Conservation (phyloP, 2,888 invertebrate genomes). For the Fabriciana adippe region DNA sequence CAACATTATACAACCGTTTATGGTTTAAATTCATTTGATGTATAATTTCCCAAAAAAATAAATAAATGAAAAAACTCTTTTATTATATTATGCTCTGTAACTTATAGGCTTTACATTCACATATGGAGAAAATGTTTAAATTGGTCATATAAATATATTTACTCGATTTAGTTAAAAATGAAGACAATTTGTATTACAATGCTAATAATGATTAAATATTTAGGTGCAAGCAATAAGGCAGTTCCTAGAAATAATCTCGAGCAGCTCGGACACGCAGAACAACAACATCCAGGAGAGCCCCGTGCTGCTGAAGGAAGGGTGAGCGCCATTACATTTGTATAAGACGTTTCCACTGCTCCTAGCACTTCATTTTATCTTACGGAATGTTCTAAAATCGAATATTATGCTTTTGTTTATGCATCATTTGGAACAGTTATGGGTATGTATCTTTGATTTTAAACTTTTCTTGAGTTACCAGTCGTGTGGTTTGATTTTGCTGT, state of each 20-base stretch:
- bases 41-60: too few relatives aligned
- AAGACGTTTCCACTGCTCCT: constrained; percentile 1
- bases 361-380: constrained; percentile 34
- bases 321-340: constrained; percentile 56
- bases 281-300: constrained; percentile 85
- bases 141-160: too few relatives aligned
- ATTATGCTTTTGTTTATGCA: constrained; percentile 52
- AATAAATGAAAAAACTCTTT: too few relatives aligned
- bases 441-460: constrained; percentile 54
- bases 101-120: too few relatives aligned
- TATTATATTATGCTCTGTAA: too few relatives aligned
- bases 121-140: too few relatives aligned
- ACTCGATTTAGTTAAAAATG: neutral
- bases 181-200: neutral
- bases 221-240: constrained; percentile 88
- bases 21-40: too few relatives aligned
- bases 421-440: constrained; percentile 70
- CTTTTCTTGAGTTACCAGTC: constrained; percentile 25
- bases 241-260: constrained; percentile 95
- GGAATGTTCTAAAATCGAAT: constrained; percentile 36
- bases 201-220: constrained; percentile 28
- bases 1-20: too few relatives aligned
- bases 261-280: constrained; percentile 86
- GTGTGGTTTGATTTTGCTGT: constrained; percentile 14
- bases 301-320: constrained; percentile 96